phyloP scores from a whole-genome alignment of 1,140 invertebrate species.

The Trichomalopsis sarcophagae region DNA sequence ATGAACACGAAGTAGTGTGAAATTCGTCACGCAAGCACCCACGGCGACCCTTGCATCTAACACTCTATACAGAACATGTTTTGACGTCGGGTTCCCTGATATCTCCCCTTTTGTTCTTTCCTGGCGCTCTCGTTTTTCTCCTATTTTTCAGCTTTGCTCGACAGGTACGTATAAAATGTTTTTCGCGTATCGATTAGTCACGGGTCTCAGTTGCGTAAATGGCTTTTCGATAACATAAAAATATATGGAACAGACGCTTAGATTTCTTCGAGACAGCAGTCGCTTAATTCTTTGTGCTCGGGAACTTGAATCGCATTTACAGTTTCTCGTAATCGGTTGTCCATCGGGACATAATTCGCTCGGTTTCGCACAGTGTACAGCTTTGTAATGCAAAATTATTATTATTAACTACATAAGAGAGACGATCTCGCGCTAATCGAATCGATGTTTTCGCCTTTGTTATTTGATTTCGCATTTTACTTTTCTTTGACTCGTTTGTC shows the following conservation, averaged over 20 bases:
- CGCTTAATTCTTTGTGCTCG: constrained; percentile 11
- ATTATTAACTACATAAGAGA: neutral
- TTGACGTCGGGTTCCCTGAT: constrained; percentile 35
- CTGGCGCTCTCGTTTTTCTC: neutral
- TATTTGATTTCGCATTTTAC: constrained; percentile 15
- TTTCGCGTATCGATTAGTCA: constrained; percentile 18
- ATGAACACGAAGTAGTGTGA: constrained; percentile 35
- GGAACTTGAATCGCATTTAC: neutral
- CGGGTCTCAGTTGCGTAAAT: neutral
- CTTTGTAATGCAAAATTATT: neutral
- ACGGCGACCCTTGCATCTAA: constrained; percentile 5
- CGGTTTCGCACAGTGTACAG: neutral
- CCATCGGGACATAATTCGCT: neutral
- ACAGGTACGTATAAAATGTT: constrained; percentile 54
- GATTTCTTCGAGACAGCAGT: neutral
- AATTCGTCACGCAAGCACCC: constrained; percentile 22
- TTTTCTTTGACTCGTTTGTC: constrained; percentile 37
- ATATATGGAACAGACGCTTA: constrained; percentile 29
- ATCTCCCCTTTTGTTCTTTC: constrained; percentile 15
- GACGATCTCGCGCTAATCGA: neutral
- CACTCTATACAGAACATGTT: constrained; percentile 34
- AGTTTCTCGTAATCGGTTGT: neutral
- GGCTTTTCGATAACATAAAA: constrained; percentile 9
- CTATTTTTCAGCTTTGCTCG: constrained; percentile 21
- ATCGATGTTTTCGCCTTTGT: neutral